Conservation (phyloP, 2,888 invertebrate genomes). For the Gari tellinella region DNA sequence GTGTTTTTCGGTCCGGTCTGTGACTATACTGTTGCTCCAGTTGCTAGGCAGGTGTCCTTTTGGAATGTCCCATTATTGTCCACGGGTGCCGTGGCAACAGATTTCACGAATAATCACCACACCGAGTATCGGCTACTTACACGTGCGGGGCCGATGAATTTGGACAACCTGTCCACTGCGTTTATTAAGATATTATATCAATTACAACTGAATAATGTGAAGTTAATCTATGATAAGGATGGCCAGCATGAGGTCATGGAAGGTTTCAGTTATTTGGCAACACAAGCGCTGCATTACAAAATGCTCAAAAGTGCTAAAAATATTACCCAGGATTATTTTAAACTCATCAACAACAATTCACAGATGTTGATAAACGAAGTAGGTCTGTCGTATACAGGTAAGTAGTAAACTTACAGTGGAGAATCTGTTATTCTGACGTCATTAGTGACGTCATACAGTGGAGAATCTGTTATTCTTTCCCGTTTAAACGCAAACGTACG, state of each 20-base stretch:
- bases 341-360: constrained; percentile 49
- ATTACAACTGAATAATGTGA: constrained; percentile 75
- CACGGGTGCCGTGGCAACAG: constrained; percentile 80
- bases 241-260: constrained; percentile 89
- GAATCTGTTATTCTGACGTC: too few relatives aligned
- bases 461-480: too few relatives aligned
- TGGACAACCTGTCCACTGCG: constrained; percentile 69
- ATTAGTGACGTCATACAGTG: too few relatives aligned
- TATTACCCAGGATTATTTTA: constrained; percentile 71
- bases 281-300: constrained; percentile 89
- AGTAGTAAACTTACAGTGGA: too few relatives aligned
- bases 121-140: constrained; percentile 90
- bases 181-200: constrained; percentile 49
- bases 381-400: constrained; percentile 76
- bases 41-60: constrained; percentile 92
- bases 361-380: constrained; percentile 71
- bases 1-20: constrained; percentile 82
- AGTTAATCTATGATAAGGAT: constrained; percentile 91
- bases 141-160: constrained; percentile 77
- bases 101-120: constrained; percentile 70
- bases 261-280: constrained; percentile 91
- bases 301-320: constrained; percentile 44
- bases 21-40: constrained; percentile 92
- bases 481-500: too few relatives aligned
- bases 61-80: constrained; percentile 95